A percentile compares a stretch with the other conserved stretches of the same genome.
phyloP scores from a whole-genome alignment of 2,113 vertebrate species.

The Trachemys scripta region DNA sequence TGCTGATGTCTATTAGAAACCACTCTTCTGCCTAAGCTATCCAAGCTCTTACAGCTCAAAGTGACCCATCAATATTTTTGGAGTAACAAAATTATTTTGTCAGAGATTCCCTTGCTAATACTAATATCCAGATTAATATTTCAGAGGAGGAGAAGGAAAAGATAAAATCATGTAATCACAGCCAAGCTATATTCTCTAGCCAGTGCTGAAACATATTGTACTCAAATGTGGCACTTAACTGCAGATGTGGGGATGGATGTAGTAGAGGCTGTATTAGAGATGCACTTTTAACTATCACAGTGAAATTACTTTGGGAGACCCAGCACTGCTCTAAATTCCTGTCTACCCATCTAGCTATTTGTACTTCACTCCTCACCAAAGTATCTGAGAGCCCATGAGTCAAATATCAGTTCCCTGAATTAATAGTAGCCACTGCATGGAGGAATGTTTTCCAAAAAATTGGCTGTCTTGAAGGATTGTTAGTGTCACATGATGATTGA shows the following conservation, averaged over 20 bases:
- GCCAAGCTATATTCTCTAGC: conserved; percentile 41
- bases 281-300: fast-evolving
- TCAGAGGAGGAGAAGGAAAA: conserved; percentile 35
- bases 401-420: background rate
- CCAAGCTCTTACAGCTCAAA: conserved; percentile 17
- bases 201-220: conserved; percentile 20
- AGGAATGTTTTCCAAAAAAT: background rate
- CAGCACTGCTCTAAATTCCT: background rate
- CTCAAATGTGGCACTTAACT: background rate
- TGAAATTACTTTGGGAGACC: background rate
- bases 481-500: background rate
- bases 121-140: conserved; percentile 48
- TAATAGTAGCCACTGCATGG: background rate
- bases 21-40: conserved; percentile 42
- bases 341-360: background rate
- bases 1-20: conserved; percentile 1
- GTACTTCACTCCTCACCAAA: background rate
- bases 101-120: conserved; percentile 9
- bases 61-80: conserved; percentile 53
- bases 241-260: background rate
- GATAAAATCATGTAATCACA: conserved; percentile 46
- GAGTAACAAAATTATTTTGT: background rate
- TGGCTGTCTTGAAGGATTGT: background rate
- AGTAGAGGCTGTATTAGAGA: background rate
- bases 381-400: background rate